Evolutionary conservation across 2,888 invertebrate genomes (phyloP).

Genomic region (Hydroisotoma schaefferi): DNA sequence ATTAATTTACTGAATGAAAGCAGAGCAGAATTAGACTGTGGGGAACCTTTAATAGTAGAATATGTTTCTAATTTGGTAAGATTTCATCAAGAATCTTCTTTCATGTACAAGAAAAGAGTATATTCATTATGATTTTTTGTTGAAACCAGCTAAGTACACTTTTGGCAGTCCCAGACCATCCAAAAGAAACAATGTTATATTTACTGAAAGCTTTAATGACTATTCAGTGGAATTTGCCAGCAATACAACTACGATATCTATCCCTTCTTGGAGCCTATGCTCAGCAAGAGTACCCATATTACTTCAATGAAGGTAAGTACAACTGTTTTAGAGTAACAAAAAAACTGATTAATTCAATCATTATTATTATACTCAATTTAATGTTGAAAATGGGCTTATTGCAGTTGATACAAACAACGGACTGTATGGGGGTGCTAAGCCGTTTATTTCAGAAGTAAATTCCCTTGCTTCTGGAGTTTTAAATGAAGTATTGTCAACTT

Average conservation of each 20-base stretch:
- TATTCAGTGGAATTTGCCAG: constrained; percentile 36
- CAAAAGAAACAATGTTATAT: constrained; percentile 45
- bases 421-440: constrained; percentile 82
- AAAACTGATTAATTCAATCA: not conserved
- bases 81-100: constrained; percentile 49
- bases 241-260: constrained; percentile 30
- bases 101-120: constrained; percentile 63
- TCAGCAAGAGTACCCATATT: constrained; percentile 80
- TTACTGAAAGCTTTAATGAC: constrained; percentile 41
- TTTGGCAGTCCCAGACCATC: constrained; percentile 47
- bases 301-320: constrained; percentile 69
- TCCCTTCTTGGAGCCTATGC: constrained; percentile 60
- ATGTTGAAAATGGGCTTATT: constrained; percentile 48
- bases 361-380: not conserved
- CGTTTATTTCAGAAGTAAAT: constrained; percentile 76
- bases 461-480: constrained; percentile 61
- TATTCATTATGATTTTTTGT: constrained; percentile 64
- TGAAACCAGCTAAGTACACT: constrained; percentile 39
- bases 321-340: not conserved
- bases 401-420: constrained; percentile 89
- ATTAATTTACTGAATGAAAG: constrained; percentile 59
- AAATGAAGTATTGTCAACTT: constrained; percentile 67
- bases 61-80: constrained; percentile 43
- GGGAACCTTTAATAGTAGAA: constrained; percentile 35
- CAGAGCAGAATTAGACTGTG: constrained; percentile 34